Evolutionary conservation across 2,888 invertebrate genomes (phyloP).

Genomic region (Sicus ferrugineus): DNA sequence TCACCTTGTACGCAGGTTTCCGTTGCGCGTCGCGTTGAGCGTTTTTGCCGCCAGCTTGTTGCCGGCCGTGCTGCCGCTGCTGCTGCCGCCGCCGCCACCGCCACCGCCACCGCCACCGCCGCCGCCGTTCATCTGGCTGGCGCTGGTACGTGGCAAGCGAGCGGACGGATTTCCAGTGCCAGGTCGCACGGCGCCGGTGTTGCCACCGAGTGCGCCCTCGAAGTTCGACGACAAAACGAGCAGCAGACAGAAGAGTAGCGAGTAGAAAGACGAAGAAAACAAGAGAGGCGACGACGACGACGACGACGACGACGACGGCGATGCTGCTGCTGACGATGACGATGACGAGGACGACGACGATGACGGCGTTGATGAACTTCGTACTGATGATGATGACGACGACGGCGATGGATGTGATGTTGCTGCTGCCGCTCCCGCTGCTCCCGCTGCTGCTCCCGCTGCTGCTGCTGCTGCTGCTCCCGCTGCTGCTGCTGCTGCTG

Average conservation of each 20-base stretch:
- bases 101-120: slow-evolving; percentile 38
- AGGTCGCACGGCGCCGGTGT: slow-evolving; percentile 55
- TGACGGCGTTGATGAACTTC: slow-evolving; percentile 33
- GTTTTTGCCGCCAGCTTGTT: slow-evolving; percentile 60
- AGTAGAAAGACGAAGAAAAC: slow-evolving; percentile 37
- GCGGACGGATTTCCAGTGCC: slow-evolving; percentile 64
- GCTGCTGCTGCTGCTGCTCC: slow-evolving; percentile 13
- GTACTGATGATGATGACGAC: slow-evolving; percentile 40
- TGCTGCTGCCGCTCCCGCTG: slow-evolving; percentile 15
- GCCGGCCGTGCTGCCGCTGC: slow-evolving; percentile 46
- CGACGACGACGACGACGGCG: slow-evolving; percentile 39
- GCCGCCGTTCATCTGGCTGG: slow-evolving; percentile 65
- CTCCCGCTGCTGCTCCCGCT: slow-evolving; percentile 7
- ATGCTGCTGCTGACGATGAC: slow-evolving; percentile 34
- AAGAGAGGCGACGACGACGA: slow-evolving; percentile 36
- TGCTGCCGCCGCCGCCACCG: slow-evolving; percentile 40
- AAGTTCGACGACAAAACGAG: slow-evolving; percentile 12
- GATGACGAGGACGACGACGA: slow-evolving; percentile 38
- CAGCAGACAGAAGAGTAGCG: slow-evolving; percentile 48
- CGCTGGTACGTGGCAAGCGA: slow-evolving; percentile 70
- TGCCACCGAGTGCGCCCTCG: slow-evolving; percentile 40
- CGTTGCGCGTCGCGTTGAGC: slow-evolving; percentile 61
- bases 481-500: slow-evolving; percentile 4
- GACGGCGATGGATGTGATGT: slow-evolving; percentile 35
- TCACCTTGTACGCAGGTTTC: slow-evolving; percentile 64